A percentile compares a stretch with the other conserved stretches of the same genome.
These are phyloP conservation scores for Nephrotoma flavescens DNA, from an alignment of 2,888 invertebrate species.

Conservation along the genomic window DNA sequence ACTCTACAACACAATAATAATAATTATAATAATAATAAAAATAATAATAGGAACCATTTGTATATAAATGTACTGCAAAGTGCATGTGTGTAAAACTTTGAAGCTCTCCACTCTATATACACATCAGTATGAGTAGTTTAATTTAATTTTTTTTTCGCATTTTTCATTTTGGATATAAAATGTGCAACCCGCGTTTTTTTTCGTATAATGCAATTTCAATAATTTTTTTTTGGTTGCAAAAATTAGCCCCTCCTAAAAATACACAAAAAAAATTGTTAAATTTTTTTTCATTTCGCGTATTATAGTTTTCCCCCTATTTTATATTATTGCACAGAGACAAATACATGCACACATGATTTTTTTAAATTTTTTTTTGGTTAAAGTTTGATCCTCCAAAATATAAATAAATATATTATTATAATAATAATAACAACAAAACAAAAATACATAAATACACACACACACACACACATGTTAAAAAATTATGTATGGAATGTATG, in stretches of 20 bases:
- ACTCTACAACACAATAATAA: neutral
- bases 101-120: neutral
- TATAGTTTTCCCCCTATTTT: conserved; percentile 2
- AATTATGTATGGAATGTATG: neutral
- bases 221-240: conserved; percentile 1
- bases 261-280: neutral
- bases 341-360: neutral
- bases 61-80: neutral
- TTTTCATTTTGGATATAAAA: neutral
- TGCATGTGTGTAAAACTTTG: neutral
- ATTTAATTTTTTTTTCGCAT: neutral
- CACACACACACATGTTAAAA: neutral
- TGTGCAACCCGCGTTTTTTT: conserved; percentile 1
- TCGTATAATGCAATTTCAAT: conserved; percentile 1
- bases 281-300: neutral
- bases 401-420: neutral
- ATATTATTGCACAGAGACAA: neutral
- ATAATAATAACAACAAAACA: neutral
- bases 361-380: neutral
- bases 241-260: conserved; percentile 2
- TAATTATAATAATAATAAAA: neutral
- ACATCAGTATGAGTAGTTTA: neutral
- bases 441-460: neutral
- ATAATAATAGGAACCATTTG: neutral
- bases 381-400: neutral